These are phyloP conservation scores for Cryptoblepharus egeriae DNA, from an alignment of 2,797 vertebrate species.

Conservation along the genomic window DNA sequence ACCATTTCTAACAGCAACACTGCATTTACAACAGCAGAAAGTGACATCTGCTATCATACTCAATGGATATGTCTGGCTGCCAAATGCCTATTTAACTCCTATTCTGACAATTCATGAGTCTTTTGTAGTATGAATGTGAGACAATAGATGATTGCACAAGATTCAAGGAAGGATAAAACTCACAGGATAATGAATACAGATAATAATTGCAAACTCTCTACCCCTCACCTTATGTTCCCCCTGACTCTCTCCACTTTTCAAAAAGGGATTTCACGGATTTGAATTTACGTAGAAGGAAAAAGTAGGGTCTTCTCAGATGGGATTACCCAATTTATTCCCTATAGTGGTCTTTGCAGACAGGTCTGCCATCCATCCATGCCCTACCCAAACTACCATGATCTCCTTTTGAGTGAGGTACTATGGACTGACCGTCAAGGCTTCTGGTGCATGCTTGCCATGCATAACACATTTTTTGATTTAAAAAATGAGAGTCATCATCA, in stretches of 20 bases:
- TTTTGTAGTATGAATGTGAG: neutral
- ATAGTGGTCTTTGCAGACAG: no score
- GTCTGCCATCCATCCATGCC: neutral
- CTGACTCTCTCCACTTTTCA: no score
- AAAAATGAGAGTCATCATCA: neutral
- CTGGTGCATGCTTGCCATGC: no score
- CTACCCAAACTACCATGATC: neutral
- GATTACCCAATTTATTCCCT: neutral
- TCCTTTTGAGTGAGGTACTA: neutral
- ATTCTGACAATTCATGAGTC: neutral
- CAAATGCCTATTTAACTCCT: neutral
- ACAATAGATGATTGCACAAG: neutral
- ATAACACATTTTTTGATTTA: no score
- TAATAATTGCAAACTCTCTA: no score
- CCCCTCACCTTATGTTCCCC: no score
- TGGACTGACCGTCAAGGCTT: neutral
- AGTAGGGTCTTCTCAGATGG: neutral
- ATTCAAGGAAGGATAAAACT: neutral
- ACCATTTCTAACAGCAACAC: no score
- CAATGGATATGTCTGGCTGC: no score
- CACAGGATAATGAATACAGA: no score
- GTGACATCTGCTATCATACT: no score
- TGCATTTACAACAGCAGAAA: no score
- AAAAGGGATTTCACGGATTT: neutral
- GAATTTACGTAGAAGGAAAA: neutral